Evolutionary conservation across 2,888 invertebrate genomes (phyloP), one percentile per base, ranked within the genome.

Genomic region (Halocaridina rubra): DNA sequence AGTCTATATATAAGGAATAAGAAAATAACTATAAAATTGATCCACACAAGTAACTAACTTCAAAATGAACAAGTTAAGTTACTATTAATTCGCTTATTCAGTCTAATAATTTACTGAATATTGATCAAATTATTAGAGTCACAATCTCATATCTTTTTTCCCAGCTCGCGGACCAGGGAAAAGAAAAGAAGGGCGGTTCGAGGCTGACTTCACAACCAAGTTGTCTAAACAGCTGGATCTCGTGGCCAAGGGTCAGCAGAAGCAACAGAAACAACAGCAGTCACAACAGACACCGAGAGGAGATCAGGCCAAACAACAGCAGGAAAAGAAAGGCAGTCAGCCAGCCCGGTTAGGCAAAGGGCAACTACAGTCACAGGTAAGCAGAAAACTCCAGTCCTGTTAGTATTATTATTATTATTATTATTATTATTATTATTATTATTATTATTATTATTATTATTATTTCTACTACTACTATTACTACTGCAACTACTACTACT

Each of bases 121-220:
- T n/a, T 24, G n/a, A 2, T 24, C 27, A n/a, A 3, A n/a, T 24
- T 69, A 2, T 16, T n/a, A 16, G 3, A 24, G 22, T 69, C 3
- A n/a, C 24, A 16, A n/a, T n/a, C n/a, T n/a, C n/a, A n/a, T n/a
- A n/a, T n/a, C n/a, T n/a, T n/a, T n/a, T n/a, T n/a, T 46, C 22
- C 2, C 64, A 81, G 81, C 64, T 46, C 81, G 78, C 3, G 53
- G 29, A 8, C n/a, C 72, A 8, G 75, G 53, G 1, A 85, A 76
- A 10, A 53, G 76, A 16, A 81, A 77, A n/a, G 72, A 61, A 5
- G 81, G 78, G 5, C 61, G 74, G 24, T 71, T 81, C 24, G 81
- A 86, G 53, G 78, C 86, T 8, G 86, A 86, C 77, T 86, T 86
- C 64, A 81, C 86, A 29, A 81, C 81, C 19, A 86, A 86, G 19